A percentile compares a stretch with the other conserved stretches of the same genome.
phyloP scores from a whole-genome alignment of 2,113 vertebrate species.

The Meleagris gallopavo region DNA sequence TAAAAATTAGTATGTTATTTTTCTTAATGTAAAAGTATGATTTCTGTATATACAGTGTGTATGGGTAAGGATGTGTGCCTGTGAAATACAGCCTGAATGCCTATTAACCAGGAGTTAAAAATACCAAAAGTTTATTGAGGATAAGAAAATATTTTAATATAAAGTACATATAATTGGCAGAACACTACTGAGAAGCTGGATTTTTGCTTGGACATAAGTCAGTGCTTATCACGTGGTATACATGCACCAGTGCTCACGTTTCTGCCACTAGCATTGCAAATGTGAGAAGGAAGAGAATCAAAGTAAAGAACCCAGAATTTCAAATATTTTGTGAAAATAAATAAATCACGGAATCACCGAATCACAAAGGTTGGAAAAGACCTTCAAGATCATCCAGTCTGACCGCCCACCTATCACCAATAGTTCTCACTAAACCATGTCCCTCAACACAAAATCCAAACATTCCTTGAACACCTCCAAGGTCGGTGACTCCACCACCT shows the following conservation, averaged over 20 bases:
- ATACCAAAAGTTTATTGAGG: background rate
- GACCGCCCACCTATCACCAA: no score
- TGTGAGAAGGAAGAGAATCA: background rate
- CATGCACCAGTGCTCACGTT: background rate
- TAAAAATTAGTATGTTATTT: background rate
- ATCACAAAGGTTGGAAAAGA: no score
- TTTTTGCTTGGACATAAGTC: background rate
- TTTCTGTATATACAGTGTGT: background rate
- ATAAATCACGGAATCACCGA: background rate
- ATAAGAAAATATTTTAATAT: background rate
- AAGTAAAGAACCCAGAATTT: background rate
- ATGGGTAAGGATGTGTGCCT: fast-evolving
- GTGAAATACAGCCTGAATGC: background rate
- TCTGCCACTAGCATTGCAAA: background rate
- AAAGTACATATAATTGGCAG: background rate
- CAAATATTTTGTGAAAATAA: background rate
- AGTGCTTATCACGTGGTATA: background rate
- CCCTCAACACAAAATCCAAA: no score
- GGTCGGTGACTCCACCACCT: no score
- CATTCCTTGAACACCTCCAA: no score
- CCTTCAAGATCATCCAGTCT: no score
- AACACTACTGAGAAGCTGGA: background rate
- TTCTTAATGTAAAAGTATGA: background rate
- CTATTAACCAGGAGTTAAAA: background rate
- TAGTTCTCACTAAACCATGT: no score